Conservation (phyloP, 2,888 invertebrate species). For the Hypselothyrea guttata region DNA sequence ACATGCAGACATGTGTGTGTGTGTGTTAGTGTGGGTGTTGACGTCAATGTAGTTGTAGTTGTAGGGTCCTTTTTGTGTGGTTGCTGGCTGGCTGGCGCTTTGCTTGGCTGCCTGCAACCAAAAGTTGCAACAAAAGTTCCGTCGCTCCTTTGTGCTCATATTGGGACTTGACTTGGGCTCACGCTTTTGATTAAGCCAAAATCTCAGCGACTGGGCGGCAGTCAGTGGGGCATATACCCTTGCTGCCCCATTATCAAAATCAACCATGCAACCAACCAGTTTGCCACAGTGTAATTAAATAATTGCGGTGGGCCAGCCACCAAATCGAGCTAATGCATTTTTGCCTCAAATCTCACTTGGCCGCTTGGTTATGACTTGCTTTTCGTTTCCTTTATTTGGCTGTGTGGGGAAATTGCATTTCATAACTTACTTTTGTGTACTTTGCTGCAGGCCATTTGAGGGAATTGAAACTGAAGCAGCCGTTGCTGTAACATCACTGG, state of each 20-base stretch:
- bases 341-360: constrained; percentile 53
- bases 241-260: no score
- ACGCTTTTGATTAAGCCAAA: constrained; percentile 63
- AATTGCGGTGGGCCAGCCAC: constrained; percentile 67
- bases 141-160: constrained; percentile 50
- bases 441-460: constrained; percentile 44
- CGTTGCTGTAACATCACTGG: constrained; percentile 19
- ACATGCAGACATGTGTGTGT: neutral
- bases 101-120: constrained; percentile 57
- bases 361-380: constrained; percentile 44
- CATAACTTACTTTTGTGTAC: constrained; percentile 52
- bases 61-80: constrained; percentile 29
- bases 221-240: constrained; percentile 12
- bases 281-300: constrained; percentile 65
- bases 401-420: constrained; percentile 58
- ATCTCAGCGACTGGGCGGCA: constrained; percentile 13
- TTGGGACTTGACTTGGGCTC: constrained; percentile 34
- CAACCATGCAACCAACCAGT: constrained; percentile 2
- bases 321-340: constrained; percentile 71
- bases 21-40: constrained; percentile 24
- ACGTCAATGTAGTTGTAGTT: constrained; percentile 19
- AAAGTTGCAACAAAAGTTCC: constrained; percentile 69
- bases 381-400: constrained; percentile 50
- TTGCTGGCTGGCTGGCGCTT: constrained; percentile 37
- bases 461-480: constrained; percentile 17